These are phyloP conservation scores for Boleophthalmus pectinirostris DNA, from an alignment of 2,113 vertebrate species.

Conservation along the genomic window DNA sequence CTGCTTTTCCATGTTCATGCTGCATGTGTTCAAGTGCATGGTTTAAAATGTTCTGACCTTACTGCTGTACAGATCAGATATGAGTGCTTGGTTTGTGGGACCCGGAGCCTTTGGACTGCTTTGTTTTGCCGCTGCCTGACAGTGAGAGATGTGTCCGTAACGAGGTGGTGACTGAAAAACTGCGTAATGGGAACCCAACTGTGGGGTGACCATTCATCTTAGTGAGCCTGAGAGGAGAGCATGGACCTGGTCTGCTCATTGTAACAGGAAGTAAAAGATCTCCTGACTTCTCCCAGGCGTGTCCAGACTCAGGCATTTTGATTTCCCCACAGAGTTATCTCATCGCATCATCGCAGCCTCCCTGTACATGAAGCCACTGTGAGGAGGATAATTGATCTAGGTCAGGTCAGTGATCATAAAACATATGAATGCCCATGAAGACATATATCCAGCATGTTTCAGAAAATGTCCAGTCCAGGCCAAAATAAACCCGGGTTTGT, in stretches of 20 bases:
- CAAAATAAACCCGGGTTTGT: conserved; percentile 31
- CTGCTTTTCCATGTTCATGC: not conserved
- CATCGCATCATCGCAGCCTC: conserved; percentile 42
- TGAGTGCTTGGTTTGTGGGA: conserved; percentile 33
- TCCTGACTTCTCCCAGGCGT: conserved; percentile 56
- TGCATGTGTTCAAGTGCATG: conserved; percentile 11
- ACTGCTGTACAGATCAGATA: conserved; percentile 33
- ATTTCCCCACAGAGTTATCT: conserved; percentile 46
- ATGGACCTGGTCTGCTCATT: conserved; percentile 64
- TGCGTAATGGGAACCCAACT: conserved; percentile 72
- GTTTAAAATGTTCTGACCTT: not conserved
- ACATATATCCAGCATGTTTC: conserved; percentile 17
- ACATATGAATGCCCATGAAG: conserved; percentile 18
- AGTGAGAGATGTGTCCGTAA: conserved; percentile 72
- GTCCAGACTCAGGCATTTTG: conserved; percentile 55
- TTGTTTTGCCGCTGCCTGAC: conserved; percentile 48
- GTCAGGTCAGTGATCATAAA: conserved; percentile 57
- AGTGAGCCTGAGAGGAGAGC: conserved; percentile 57
- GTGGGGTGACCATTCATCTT: conserved; percentile 72
- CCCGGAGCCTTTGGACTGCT: conserved; percentile 34
- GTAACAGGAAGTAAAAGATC: conserved; percentile 63
- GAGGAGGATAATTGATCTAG: conserved; percentile 50
- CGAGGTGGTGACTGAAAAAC: conserved; percentile 73
- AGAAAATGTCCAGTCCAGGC: not conserved
- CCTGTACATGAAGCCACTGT: conserved; percentile 33